These are phyloP conservation scores for Mandrillus leucophaeus DNA, from an alignment of 2,113 vertebrate species.

Conservation along the genomic window DNA sequence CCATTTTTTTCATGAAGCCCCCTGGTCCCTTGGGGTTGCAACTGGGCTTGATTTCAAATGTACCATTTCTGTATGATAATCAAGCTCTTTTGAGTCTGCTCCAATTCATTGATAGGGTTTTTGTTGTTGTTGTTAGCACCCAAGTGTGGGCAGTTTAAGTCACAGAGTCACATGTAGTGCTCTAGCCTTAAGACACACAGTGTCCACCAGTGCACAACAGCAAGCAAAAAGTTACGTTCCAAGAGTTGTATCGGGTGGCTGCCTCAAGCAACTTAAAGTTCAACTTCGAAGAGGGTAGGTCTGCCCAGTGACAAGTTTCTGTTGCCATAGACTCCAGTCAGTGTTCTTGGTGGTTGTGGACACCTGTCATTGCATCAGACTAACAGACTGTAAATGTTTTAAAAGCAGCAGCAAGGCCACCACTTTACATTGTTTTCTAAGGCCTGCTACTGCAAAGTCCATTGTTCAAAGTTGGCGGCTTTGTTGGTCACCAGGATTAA, in stretches of 20 bases:
- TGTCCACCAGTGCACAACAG: background rate
- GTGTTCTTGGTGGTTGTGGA: background rate
- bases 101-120: background rate
- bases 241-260: background rate
- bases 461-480: background rate
- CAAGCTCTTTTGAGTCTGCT: background rate
- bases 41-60: background rate
- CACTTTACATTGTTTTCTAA: background rate
- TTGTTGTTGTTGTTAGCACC: background rate
- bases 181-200: background rate
- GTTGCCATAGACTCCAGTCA: background rate
- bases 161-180: background rate
- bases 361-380: background rate
- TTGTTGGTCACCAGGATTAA: background rate
- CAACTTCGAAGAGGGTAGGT: background rate
- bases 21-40: too few species aligned
- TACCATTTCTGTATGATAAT: background rate
- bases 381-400: background rate
- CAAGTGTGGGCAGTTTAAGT: background rate
- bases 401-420: background rate
- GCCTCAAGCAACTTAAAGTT: background rate
- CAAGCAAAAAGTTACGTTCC: background rate
- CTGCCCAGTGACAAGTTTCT: background rate
- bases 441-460: background rate
- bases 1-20: background rate